A percentile compares a stretch with the other conserved stretches of the same genome.
These are phyloP conservation scores for Dicyrtomina minuta DNA, from an alignment of 2,888 invertebrate species.

Conservation along the genomic window DNA sequence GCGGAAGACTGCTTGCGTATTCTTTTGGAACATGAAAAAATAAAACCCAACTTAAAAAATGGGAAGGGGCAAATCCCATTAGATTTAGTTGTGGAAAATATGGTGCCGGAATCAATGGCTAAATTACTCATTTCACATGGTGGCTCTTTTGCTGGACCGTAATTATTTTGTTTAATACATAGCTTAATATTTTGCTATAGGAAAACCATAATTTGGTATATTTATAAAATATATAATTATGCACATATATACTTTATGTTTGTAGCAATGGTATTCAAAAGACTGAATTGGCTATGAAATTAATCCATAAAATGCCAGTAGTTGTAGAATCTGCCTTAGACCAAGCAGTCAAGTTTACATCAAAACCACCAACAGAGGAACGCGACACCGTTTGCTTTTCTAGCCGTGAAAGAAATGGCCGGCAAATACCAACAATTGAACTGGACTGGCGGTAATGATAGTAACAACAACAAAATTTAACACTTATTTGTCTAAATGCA, in stretches of 20 bases:
- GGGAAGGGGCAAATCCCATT: neutral
- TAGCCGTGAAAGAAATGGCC: neutral
- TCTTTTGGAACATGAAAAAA: neutral
- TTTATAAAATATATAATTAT: neutral
- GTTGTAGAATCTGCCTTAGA: neutral
- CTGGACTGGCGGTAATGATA: slow-evolving; percentile 20
- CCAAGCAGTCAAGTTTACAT: slow-evolving; percentile 3
- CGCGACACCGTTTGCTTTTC: too few species aligned
- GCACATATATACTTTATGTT: neutral
- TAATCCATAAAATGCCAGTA: slow-evolving; percentile 5
- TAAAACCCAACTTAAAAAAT: slow-evolving; percentile 15
- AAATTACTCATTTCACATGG: slow-evolving; percentile 3
- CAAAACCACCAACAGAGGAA: neutral
- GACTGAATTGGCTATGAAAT: neutral
- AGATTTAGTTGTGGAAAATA: neutral
- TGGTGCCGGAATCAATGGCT: neutral
- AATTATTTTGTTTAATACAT: neutral
- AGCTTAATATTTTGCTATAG: neutral
- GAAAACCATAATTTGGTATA: neutral
- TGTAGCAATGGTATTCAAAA: slow-evolving; percentile 9
- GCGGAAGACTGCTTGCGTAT: neutral
- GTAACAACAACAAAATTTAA: too few species aligned
- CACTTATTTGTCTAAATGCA: too few species aligned
- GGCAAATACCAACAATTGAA: neutral
- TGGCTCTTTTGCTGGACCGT: neutral